These are phyloP conservation scores for Bombycilla garrulus DNA, from an alignment of 2,113 vertebrate species.

Conservation along the genomic window DNA sequence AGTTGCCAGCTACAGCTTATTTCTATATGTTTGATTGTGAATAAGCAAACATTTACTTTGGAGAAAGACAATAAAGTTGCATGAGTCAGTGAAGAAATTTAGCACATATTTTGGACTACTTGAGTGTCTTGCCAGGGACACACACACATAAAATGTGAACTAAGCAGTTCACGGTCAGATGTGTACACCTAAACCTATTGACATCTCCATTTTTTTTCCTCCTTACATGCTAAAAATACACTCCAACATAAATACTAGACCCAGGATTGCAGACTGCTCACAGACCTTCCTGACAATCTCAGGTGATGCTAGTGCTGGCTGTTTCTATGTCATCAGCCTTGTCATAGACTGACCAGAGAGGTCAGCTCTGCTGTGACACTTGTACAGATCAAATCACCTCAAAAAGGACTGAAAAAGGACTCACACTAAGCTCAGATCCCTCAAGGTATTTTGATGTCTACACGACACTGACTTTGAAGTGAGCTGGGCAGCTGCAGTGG, in stretches of 20 bases:
- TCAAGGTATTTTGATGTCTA: neutral
- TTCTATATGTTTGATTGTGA: neutral
- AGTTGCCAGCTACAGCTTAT: neutral
- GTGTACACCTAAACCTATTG: neutral
- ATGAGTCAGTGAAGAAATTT: neutral
- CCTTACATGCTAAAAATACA: neutral
- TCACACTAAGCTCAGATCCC: neutral
- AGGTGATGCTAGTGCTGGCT: neutral
- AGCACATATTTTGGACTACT: accelerated
- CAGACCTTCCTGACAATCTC: neutral
- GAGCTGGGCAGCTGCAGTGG: neutral
- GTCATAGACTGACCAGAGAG: accelerated
- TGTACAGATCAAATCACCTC: neutral
- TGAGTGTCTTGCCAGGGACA: neutral
- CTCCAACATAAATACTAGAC: neutral
- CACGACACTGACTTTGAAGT: neutral
- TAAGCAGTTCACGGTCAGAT: neutral
- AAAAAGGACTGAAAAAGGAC: neutral
- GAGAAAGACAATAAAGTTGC: neutral
- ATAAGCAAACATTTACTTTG: neutral
- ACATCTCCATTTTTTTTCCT: neutral
- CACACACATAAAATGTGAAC: neutral
- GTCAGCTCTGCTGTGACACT: neutral
- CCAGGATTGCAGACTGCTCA: neutral
- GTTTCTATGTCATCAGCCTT: neutral